phyloP scores from a whole-genome alignment of 2,113 vertebrate species.

The Menidia beryllina region DNA sequence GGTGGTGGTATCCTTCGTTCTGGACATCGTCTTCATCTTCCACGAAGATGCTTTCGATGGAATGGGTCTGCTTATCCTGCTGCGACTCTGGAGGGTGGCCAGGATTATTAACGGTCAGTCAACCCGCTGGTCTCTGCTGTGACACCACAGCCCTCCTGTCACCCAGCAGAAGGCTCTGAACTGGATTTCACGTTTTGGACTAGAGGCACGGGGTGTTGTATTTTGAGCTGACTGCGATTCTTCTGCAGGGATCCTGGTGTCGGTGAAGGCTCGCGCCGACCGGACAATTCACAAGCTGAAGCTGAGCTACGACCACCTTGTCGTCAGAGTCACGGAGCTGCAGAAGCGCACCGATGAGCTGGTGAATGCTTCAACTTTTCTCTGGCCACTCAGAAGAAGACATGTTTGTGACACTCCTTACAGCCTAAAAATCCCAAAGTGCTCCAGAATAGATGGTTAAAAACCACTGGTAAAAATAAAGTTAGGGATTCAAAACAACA shows the following conservation, averaged over 20 bases:
- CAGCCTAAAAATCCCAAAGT: no score
- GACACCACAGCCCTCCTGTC: neutral
- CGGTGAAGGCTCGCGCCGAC: constrained; percentile 90
- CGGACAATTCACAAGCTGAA: constrained; percentile 88
- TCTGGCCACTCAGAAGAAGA: neutral
- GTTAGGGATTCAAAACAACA: no score
- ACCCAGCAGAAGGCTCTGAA: no score
- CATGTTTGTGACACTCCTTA: no score
- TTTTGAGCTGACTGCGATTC: neutral
- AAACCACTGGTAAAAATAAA: no score
- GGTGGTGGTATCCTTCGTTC: constrained; percentile 90
- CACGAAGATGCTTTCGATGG: constrained; percentile 88
- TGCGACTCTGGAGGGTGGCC: constrained; percentile 95
- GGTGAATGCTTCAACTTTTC: constrained; percentile 74
- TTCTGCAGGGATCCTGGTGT: constrained; percentile 89
- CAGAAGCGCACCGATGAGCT: constrained; percentile 85
- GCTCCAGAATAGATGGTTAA: no score
- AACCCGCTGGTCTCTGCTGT: neutral
- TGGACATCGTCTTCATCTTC: constrained; percentile 89
- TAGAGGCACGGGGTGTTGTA: neutral
- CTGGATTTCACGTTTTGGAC: no score
- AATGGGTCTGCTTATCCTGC: constrained; percentile 90
- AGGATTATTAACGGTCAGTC: constrained; percentile 92
- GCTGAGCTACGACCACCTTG: constrained; percentile 87
- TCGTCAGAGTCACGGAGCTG: constrained; percentile 85